Evolutionary conservation across 1,140 invertebrate genomes (phyloP), one percentile per base, ranked within the genome.

Genomic region (Caerostris extrusa): DNA sequence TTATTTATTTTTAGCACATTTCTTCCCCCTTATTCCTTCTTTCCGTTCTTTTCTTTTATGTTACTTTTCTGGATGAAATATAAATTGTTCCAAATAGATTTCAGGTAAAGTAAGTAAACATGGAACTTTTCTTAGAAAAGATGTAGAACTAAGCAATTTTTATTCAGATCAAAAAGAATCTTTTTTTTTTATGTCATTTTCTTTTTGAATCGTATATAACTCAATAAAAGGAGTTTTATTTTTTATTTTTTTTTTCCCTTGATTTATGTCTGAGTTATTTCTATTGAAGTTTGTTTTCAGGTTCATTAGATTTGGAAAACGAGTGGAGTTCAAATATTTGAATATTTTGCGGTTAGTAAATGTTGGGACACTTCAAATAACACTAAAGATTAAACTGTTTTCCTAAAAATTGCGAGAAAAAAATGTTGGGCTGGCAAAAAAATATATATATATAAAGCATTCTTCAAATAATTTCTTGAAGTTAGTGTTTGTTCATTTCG

Each of bases 111-210:
- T 60, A 69, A 87, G 83, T 71, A 87, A 86, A 93, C 83, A 93
- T 67, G n/a, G 82, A 81, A 85, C 91, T 93, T 93, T 67, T 61
- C 60, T 64, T 5, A 12, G 12, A 56, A 60, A 64, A 83, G 57
- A 93, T 57, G 71, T 56, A 61, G 53, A 93, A 82, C 89, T 81
- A 93, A 93, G 64, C 67, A 81, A 87, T 88, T 93, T 34, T 81
- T 56, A 67, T 89, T 82, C 17, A 7, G n/a, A 53, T 87, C 55
- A 93, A 93, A 55, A 34, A 34, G 34, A 2, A 34, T 17, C 19
- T 69, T 93, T 86, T 69, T 69, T 12, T 34, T 64, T 77, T 77
- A 14, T 77, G 71, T 12, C 34, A 50, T 77, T 53, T 82, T 53
- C 34, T 82, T 82, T 58, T 17, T 61, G 34, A 64, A 17, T n/a